phyloP scores from a whole-genome alignment of 2,888 invertebrate species.

The Miltochrista miniata region DNA sequence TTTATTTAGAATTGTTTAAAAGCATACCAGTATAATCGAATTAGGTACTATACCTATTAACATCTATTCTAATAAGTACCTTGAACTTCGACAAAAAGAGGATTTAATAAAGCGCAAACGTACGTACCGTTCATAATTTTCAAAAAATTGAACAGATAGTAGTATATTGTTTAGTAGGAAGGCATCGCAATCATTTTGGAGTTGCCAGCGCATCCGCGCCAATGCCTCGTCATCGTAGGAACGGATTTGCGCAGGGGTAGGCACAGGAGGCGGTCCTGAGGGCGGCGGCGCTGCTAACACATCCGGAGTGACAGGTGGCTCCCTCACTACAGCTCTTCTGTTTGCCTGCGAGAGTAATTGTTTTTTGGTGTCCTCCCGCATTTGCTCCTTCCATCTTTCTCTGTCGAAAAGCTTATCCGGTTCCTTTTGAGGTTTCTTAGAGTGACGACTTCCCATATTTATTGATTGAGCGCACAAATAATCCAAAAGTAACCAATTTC shows the following conservation, averaged over 20 bases:
- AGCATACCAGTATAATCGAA: background rate
- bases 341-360: slow-evolving; percentile 50
- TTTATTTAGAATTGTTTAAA: background rate
- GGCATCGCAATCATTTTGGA: slow-evolving; percentile 85
- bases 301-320: slow-evolving; percentile 45
- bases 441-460: slow-evolving; percentile 73
- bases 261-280: slow-evolving; percentile 42
- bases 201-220: slow-evolving; percentile 82
- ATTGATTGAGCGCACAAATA: background rate
- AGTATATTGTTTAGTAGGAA: slow-evolving; percentile 91
- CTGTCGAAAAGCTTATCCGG: slow-evolving; percentile 72
- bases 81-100: background rate
- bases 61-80: background rate
- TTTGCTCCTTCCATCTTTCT: slow-evolving; percentile 65
- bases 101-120: background rate
- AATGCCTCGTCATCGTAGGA: slow-evolving; percentile 82
- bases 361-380: slow-evolving; percentile 51
- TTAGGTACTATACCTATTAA: no score
- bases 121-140: slow-evolving; percentile 88
- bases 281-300: slow-evolving; percentile 43
- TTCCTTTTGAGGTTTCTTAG: slow-evolving; percentile 66
- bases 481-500: slow-evolving; percentile 10
- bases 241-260: slow-evolving; percentile 57
- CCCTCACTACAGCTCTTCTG: slow-evolving; percentile 55
- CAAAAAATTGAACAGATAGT: slow-evolving; percentile 90